Base-by-base conservation (phyloP, 2,888 invertebrate species). In the Archips crataeganus region DNA sequence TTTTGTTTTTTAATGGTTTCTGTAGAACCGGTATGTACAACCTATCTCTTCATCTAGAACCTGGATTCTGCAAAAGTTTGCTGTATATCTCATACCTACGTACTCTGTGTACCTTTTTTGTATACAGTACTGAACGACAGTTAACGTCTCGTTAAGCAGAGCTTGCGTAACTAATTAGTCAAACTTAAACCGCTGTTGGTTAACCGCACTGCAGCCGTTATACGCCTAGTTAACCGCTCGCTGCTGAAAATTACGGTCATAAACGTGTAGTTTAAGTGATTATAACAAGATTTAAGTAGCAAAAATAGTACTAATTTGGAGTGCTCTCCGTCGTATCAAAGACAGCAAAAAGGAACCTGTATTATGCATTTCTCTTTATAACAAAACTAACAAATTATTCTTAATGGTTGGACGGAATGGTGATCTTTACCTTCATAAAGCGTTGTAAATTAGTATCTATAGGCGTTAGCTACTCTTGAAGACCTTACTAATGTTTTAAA, bases 161-260 rank as follows among this genome's bases (percentile, higher is more conserved):
- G 54, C 62, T 72, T 63, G 72, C 67, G 72, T 68, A 68, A 68
- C 72, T 68, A 68, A 68, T 72, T 72, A 72, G 62, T 45, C 8
- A 63, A 62, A 57, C 62, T 72, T 67, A 72, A 66, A 15, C 61
- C 45, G 32, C 32, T 45, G 64, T 63, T 63, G 61, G 66, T 54
- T 61, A 61, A 65, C 61, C 51, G 59, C 59, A 42, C 10, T 36
- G 15, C 54, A 61, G 45, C 66, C 60, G 60, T 71, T 65, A 65
- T 60, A 71, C 65, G 65, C 59, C 49, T 65, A 51, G 64, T 71
- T 49, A 66, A 57, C 57, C 57, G 42, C 32, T 13, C 9, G 32
- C 60, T 13, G 23, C 61, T 66, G 59, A 47, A 57, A 45, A 63
- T 47, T 47, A 32, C 23, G 34, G 49, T 45, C 51, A 61, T 66